Percentiles rank a stretch among this genome's conserved stretches.
These are phyloP conservation scores for Prochilodus magdalenae DNA, from an alignment of 2,113 vertebrate genomes.

Conservation along the genomic window DNA sequence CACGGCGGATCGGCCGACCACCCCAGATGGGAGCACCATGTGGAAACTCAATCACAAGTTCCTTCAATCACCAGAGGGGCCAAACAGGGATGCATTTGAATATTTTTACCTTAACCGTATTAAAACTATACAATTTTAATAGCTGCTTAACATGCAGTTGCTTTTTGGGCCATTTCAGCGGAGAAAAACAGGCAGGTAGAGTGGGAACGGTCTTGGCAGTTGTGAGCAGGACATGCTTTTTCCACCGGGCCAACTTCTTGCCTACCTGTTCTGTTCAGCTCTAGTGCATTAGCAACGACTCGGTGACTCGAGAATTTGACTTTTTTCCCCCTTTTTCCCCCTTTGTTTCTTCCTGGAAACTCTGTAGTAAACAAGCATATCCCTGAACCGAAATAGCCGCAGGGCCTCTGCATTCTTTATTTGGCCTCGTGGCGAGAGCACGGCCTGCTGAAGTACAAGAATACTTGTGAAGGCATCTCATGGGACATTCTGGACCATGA, in stretches of 20 bases:
- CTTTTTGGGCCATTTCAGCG: conserved; percentile 75
- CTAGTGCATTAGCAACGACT: conserved; percentile 57
- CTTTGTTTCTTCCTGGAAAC: conserved; percentile 25
- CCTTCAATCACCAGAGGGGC: conserved; percentile 87
- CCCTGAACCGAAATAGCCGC: conserved; percentile 16
- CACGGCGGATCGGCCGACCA: conserved; percentile 84
- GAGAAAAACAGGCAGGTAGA: conserved; percentile 70
- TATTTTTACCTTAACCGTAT: conserved; percentile 87
- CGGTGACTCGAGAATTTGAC: conserved; percentile 18
- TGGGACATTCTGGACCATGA: background rate
- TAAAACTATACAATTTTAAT: conserved; percentile 88
- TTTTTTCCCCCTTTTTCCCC: background rate
- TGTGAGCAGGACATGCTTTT: conserved; percentile 84
- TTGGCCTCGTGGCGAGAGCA: conserved; percentile 7
- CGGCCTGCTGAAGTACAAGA: background rate
- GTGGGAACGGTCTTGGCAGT: conserved; percentile 82
- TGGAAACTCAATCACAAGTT: conserved; percentile 96
- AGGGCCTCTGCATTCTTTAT: conserved; percentile 36
- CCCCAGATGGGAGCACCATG: conserved; percentile 85
- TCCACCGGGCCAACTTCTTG: conserved; percentile 71
- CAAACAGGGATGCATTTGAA: conserved; percentile 87
- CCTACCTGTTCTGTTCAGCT: conserved; percentile 57
- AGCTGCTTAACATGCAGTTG: conserved; percentile 86
- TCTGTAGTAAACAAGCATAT: conserved; percentile 34
- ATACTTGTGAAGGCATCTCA: conserved; percentile 12